These are phyloP conservation scores for Holothuria scabra DNA, from an alignment of 53 echinoderm and acorn worm species.

Conservation along the genomic window DNA sequence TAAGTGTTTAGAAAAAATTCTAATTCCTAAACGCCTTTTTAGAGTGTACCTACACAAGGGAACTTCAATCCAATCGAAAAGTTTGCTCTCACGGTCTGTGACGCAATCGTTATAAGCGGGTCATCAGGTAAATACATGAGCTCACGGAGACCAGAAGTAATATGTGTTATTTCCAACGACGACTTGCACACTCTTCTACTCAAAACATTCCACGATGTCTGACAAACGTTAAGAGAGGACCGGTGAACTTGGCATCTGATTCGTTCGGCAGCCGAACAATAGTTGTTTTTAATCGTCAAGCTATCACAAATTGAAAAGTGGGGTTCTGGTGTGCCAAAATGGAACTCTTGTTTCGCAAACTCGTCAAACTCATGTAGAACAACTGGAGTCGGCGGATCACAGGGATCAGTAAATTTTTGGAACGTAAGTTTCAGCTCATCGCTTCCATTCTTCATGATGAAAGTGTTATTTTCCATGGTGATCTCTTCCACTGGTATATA, in stretches of 20 bases:
- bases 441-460: neutral
- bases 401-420: neutral
- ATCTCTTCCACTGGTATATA: conserved; percentile 23
- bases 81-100: too few relatives aligned
- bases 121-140: conserved; percentile 1
- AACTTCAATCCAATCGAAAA: too few relatives aligned
- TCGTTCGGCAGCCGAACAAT: neutral
- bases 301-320: neutral
- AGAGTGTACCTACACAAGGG: too few relatives aligned
- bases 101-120: too few relatives aligned
- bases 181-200: neutral
- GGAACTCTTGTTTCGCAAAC: neutral
- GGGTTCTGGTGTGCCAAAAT: conserved; percentile 4
- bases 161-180: neutral
- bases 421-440: conserved; percentile 1
- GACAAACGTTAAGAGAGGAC: neutral
- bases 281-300: neutral
- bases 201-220: neutral
- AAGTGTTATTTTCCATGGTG: neutral
- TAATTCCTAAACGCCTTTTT: too few relatives aligned
- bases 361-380: conserved; percentile 2
- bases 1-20: too few relatives aligned
- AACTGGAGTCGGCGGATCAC: neutral
- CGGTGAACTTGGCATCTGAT: neutral
- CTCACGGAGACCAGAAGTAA: neutral